Evolutionary conservation across 2,113 vertebrate species (phyloP), one percentile per base, ranked within the genome.

Genomic region (Pseudorectes ferrugineus): DNA sequence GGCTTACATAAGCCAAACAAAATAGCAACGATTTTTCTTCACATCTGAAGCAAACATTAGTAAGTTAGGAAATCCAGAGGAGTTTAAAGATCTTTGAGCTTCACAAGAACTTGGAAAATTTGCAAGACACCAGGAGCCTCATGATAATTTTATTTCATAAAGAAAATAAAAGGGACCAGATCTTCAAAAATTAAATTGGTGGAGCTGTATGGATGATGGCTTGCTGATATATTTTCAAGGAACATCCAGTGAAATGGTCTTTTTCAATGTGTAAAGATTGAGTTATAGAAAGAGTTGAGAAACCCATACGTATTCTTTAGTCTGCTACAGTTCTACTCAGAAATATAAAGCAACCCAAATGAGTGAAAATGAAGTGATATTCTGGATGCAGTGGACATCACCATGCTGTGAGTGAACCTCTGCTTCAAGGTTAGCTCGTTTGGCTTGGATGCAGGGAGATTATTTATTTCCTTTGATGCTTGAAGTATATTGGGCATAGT

Each of bases 21-120:
- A 93, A 96, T 54, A 89, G 40, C 25, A 52, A 31, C 40, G 54
- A 80, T 92, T 95, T 89, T 88, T 90, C 51, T 85, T 85, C 36
- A 40, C 11, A 43, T 92, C 55, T 77, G 85, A 93, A 94, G 51
- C 20, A 66, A 95, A 80, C 71, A 70, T 76, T 72, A 88, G 57
- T 75, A 94, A 85, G 6, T 68, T 58, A 54, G 71, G 54, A 95
- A 88, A 96, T 93, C 87, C 85, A 89, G 78, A 73, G 58, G 54
- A 95, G 14, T 89, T 96, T 67, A 74, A 85, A 82, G 59, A 76
- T 70, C 55, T 92, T 67, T 83, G 51, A 88, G 43, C 55, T 71
- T 90, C 75, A 48, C 43, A 83, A 81, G n/a, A 48, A 45, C 79
- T 90, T 90, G 87, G 85, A 84, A 93, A 74, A 87, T 88, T 74